These are phyloP conservation scores for Ypsolopha sequella DNA, from an alignment of 2,888 invertebrate genomes.

Conservation along the genomic window DNA sequence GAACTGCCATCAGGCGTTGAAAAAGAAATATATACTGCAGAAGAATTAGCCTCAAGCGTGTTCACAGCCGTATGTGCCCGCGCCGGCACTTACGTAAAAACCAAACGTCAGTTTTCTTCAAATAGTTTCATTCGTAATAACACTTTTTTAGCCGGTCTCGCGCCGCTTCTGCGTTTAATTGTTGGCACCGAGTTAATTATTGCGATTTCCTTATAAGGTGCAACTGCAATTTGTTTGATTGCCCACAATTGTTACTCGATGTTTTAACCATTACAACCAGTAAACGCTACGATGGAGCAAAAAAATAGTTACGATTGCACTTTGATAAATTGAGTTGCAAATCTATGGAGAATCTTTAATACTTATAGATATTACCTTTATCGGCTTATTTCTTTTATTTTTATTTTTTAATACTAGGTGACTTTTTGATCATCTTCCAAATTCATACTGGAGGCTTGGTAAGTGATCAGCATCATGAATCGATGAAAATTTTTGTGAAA, in stretches of 20 bases:
- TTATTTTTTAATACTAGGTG: too few relatives aligned
- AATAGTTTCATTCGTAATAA: conserved; percentile 12
- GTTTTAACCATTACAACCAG: conserved; percentile 51
- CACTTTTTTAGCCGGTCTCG: conserved; percentile 25
- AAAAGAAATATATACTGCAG: not conserved
- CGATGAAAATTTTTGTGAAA: too few relatives aligned
- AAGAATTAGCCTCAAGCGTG: conserved; percentile 1
- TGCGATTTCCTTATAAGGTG: conserved; percentile 54
- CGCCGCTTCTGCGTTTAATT: conserved; percentile 56
- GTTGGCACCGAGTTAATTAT: conserved; percentile 46
- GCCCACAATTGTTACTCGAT: conserved; percentile 51
- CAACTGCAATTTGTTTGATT: conserved; percentile 60
- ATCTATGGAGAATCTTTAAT: conserved; percentile 17
- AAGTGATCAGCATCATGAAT: too few relatives aligned
- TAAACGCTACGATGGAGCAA: conserved; percentile 41
- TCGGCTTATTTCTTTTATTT: too few relatives aligned
- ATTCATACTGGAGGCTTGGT: too few relatives aligned
- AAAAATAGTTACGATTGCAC: conserved; percentile 51
- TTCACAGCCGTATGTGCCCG: not conserved
- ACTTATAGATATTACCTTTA: conserved; percentile 40
- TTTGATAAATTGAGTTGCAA: conserved; percentile 5
- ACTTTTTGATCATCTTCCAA: too few relatives aligned
- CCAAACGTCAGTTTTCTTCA: conserved; percentile 9
- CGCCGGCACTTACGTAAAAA: conserved; percentile 4
- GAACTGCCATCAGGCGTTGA: not conserved